Evolutionary conservation across 2,888 invertebrate genomes (phyloP), one percentile per base, ranked within the genome.

Genomic region (Orthosia gothica): DNA sequence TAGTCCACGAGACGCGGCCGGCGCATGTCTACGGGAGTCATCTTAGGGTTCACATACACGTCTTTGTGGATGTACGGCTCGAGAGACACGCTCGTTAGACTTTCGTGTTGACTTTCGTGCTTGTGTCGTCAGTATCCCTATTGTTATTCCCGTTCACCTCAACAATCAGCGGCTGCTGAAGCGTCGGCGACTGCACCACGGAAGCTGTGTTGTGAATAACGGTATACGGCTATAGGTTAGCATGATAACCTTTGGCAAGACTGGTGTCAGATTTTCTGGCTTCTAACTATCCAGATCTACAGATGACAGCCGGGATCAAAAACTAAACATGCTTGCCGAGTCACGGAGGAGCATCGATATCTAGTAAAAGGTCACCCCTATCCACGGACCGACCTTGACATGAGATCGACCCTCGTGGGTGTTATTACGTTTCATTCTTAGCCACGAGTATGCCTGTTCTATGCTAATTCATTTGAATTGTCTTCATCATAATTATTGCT

Each of bases 11-110:
- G n/a, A n/a, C n/a, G n/a, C 55, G 96, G 96, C 79, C 96, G 89
- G 59, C 96, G 89, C 12, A 91, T 78, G 74, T 96, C 96, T 52
- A 95, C 95, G 0, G 96, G 96, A 45, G 96, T 97, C 97, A 97
- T 97, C 82, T 96, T 96, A n/a, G 97, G 97, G 79, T 97, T 97
- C 0, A 97, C 94, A 76, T 97, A 96, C 40, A 97, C 97, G 74
- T 97, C 97, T 83, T 97, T 97, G 82, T 97, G 96, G 26, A 96
- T 96, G 65, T 96, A 96, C 12, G 95, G 94, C 76, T 96, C 96
- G 11, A 89, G 88, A n/a, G 93, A 86, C 70, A 86, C 89, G 77
- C 88, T 92, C 59, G 90, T 82, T 82, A 94, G 95, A 85, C 91
- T 92, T 83, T 94, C 94, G 74, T 90, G 85, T 54, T 94, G n/a